phyloP scores from a whole-genome alignment of 2,888 invertebrate species.

The Spialia ferax region DNA sequence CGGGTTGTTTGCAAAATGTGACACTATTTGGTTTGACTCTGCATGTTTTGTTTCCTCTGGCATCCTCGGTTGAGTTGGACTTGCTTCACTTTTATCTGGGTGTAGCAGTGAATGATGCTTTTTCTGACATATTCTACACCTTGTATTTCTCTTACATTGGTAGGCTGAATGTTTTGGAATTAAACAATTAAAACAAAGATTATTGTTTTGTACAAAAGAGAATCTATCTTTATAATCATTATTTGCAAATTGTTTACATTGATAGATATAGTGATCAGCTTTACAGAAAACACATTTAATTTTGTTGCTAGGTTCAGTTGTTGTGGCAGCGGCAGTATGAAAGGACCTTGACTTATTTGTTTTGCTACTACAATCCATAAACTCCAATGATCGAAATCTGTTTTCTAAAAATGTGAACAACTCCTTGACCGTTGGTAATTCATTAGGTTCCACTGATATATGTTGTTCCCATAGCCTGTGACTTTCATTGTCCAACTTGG shows the following conservation, averaged over 20 bases:
- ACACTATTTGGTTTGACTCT: constrained; percentile 25
- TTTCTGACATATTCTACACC: neutral
- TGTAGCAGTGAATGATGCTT: constrained; percentile 1
- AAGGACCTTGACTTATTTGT: neutral
- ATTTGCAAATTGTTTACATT: constrained; percentile 1
- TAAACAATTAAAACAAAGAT: constrained; percentile 2
- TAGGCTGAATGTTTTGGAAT: constrained; percentile 15
- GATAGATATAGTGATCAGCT: constrained; percentile 11
- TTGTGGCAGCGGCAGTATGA: neutral
- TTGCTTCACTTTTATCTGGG: constrained; percentile 3
- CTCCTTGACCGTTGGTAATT: neutral
- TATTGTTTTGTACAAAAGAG: neutral
- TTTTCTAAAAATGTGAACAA: constrained; percentile 13
- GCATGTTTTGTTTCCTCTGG: constrained; percentile 1
- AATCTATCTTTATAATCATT: neutral
- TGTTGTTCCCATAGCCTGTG: constrained; percentile 33
- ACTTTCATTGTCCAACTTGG: constrained; percentile 48
- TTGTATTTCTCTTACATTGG: constrained; percentile 13
- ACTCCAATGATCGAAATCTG: constrained; percentile 13
- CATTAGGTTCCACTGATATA: neutral
- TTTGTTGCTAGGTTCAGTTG: neutral
- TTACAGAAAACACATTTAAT: constrained; percentile 1
- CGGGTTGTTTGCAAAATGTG: constrained; percentile 45
- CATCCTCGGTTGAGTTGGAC: neutral
- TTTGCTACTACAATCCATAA: constrained; percentile 8